A percentile compares a stretch with the other conserved stretches of the same genome.
phyloP scores from a whole-genome alignment of 53 echinoderm and acorn worm genomes.

The Echinometra lucunter region DNA sequence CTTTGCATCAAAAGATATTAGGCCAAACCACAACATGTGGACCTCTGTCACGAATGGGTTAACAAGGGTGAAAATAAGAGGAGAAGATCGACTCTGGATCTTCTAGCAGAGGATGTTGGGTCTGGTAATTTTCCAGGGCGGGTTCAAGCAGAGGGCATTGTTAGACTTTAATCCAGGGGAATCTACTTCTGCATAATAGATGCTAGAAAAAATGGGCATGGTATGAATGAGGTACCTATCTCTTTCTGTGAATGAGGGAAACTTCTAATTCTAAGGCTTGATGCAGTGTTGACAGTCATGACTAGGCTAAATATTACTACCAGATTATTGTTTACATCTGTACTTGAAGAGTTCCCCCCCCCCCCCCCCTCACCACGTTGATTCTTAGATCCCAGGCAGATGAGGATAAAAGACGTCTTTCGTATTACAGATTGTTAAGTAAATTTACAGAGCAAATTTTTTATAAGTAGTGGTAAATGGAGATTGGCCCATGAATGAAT shows the following conservation, averaged over 20 bases:
- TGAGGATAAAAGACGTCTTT: background rate
- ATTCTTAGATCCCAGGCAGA: background rate
- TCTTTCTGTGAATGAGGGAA: conserved; percentile 25
- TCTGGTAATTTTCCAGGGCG: conserved; percentile 44
- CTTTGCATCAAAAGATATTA: too few species aligned
- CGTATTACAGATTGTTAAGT: background rate
- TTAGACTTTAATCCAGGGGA: background rate
- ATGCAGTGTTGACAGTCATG: conserved; percentile 51
- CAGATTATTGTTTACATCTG: background rate
- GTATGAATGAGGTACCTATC: background rate
- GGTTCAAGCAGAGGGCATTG: conserved; percentile 2
- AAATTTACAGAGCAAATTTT: conserved; percentile 20
- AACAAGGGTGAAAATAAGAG: background rate
- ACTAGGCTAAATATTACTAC: conserved; percentile 5
- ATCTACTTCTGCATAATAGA: background rate
- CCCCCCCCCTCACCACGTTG: background rate
- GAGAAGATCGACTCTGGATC: background rate
- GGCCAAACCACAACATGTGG: background rate
- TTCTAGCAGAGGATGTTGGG: background rate
- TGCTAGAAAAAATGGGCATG: background rate
- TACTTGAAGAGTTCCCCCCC: background rate
- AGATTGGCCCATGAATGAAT: conserved; percentile 9
- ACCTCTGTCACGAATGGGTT: too few species aligned
- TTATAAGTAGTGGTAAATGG: background rate
- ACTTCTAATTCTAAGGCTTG: background rate